Percentiles rank a stretch among this genome's conserved stretches.
Conservation (phyloP, 2,113 vertebrate species). For the Charadrius vociferus region DNA sequence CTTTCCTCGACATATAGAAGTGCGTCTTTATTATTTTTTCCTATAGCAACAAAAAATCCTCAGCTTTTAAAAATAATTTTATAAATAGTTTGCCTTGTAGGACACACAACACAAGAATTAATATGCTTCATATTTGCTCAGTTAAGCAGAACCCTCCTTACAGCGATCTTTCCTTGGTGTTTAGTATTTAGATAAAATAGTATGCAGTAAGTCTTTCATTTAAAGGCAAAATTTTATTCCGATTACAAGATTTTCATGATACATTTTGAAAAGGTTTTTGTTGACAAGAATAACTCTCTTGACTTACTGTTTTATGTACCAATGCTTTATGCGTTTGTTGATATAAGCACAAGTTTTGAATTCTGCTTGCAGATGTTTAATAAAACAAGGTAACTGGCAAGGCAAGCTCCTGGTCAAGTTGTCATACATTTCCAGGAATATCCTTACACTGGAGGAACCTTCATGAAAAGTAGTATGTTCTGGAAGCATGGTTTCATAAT, state of each 20-base stretch:
- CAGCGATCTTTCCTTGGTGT: not conserved
- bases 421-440: slow-evolving; percentile 45
- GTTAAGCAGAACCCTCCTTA: slow-evolving; percentile 36
- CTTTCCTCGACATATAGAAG: not conserved
- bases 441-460: slow-evolving; percentile 38
- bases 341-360: slow-evolving; percentile 54
- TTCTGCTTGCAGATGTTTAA: slow-evolving; percentile 49
- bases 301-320: slow-evolving; percentile 56
- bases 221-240: slow-evolving; percentile 72
- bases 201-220: slow-evolving; percentile 55
- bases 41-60: slow-evolving; percentile 29
- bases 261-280: slow-evolving; percentile 59
- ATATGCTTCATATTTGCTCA: slow-evolving; percentile 32
- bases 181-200: slow-evolving; percentile 53
- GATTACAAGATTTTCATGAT: slow-evolving; percentile 64
- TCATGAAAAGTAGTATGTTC: not conserved
- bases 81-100: slow-evolving; percentile 50
- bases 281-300: slow-evolving; percentile 52
- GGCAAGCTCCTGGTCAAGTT: not conserved
- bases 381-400: slow-evolving; percentile 37
- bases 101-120: slow-evolving; percentile 54
- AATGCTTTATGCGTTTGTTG: slow-evolving; percentile 62
- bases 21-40: not conserved
- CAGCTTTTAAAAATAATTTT: slow-evolving; percentile 9
- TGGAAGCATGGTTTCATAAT: slow-evolving; percentile 32